Evolutionary conservation across 1,140 invertebrate species (phyloP), one percentile per base, ranked within the genome.

Genomic region (Conus betulinus): DNA sequence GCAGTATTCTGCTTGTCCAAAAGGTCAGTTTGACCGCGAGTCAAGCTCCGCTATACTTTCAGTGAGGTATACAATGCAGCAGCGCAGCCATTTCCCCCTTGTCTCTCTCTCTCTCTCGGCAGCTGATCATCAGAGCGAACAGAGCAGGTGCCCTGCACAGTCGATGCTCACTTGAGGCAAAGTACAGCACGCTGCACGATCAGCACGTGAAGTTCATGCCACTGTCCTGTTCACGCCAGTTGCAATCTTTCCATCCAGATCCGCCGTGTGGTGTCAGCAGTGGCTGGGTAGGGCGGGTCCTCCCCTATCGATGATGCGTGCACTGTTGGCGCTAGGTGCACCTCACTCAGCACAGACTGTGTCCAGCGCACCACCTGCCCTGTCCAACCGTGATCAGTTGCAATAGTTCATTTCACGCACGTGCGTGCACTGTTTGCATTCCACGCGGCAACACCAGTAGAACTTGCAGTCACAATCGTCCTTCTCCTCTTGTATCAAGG

Each of bases 401-500:
- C 98, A 98, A 91, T 97, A 97, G 93, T 98, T 97, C 92, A 98
- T 97, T 92, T 98, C 97, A 89, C 97, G 96, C 92, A 96, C 97
- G 90, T 97, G 97, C 86, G 96, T 96, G 94, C 98, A 99, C 78
- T 97, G 96, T 92, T 98, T 97, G 95, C 98, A 99, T 91, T 97
- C 96, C 0, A 99, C 98, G 88, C 97, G 96, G 95, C 98, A 99
- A 95, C 98, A 99, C 98, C 98, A 99, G 67, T 98, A 97, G 93
- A 99, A 99, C 92, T 97, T 97, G 95, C 98, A 99, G 91, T 98
- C 97, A 96, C 98, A 99, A 95, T 98, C 98, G 94, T 99, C 98
- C 89, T 97, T 97, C 87, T 98, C 97, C 90, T 98, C 97, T 83
- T 97, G 96, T 0, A 98, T 97, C 81, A 97, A 96, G 3, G 98